These are phyloP conservation scores for Conchocele bisecta DNA, from an alignment of 2,888 invertebrate species.

Conservation along the genomic window DNA sequence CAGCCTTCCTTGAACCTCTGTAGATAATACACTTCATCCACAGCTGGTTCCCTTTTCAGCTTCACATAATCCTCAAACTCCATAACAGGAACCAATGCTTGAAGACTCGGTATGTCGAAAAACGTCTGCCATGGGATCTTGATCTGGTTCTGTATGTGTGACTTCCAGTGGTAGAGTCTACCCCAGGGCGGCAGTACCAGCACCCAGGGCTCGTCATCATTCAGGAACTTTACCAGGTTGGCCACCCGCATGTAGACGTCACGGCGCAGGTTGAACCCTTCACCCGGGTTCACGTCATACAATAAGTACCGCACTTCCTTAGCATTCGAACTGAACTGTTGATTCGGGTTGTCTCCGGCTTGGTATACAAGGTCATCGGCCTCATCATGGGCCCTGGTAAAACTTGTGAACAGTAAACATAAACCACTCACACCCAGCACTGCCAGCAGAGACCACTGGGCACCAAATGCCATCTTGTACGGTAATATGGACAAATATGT, in stretches of 20 bases:
- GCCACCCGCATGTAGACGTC: conserved; percentile 98
- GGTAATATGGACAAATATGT: no score
- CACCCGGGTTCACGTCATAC: conserved; percentile 96
- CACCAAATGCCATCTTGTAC: no score
- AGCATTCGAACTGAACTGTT: conserved; percentile 25
- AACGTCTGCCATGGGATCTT: conserved; percentile 91
- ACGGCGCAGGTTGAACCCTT: conserved; percentile 97
- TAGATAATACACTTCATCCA: conserved; percentile 91
- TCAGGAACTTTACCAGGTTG: conserved; percentile 89
- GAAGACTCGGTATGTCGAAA: conserved; percentile 92
- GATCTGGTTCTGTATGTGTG: conserved; percentile 83
- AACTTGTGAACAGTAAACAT: no score
- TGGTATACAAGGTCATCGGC: conserved; percentile 36
- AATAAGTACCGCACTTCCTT: conserved; percentile 87
- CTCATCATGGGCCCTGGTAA: conserved; percentile 35
- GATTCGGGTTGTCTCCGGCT: conserved; percentile 38
- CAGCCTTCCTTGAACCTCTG: conserved; percentile 94
- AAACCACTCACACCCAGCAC: no score
- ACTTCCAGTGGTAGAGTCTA: conserved; percentile 93
- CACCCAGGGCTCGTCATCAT: conserved; percentile 83
- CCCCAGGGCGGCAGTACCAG: conserved; percentile 96
- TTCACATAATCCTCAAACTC: conserved; percentile 92
- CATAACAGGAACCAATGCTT: conserved; percentile 91
- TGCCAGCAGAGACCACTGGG: no score
- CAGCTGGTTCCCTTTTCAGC: conserved; percentile 84